Conservation (phyloP, 2,797 vertebrate species). For the Hybognathus amarus region DNA sequence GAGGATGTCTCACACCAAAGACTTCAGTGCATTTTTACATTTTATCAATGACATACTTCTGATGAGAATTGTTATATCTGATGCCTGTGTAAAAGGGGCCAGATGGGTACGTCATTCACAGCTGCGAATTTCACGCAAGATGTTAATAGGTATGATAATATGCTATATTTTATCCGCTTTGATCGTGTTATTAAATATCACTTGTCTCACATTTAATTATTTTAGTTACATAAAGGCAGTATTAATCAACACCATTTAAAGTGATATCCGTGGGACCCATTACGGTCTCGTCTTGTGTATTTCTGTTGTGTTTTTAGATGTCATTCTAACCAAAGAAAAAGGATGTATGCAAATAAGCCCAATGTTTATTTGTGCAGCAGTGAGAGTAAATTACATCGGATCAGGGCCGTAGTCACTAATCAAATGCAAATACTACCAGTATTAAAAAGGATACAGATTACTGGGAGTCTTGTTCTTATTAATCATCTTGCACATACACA, state of each 20-base stretch:
- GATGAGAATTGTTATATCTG: neutral
- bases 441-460: slow-evolving; percentile 60
- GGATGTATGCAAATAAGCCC: slow-evolving; percentile 21
- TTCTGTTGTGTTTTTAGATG: slow-evolving; percentile 34
- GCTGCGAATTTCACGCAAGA: neutral
- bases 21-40: slow-evolving; percentile 10
- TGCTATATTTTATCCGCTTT: neutral
- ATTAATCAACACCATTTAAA: slow-evolving; percentile 29
- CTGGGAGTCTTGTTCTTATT: slow-evolving; percentile 29
- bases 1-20: slow-evolving; percentile 37
- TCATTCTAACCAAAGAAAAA: slow-evolving; percentile 36
- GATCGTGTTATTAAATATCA: neutral
- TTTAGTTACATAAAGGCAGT: slow-evolving; percentile 22
- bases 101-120: slow-evolving; percentile 25
- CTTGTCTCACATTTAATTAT: slow-evolving; percentile 7
- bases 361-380: slow-evolving; percentile 10
- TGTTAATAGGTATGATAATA: neutral
- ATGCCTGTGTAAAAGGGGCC: slow-evolving; percentile 13
- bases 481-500: neutral
- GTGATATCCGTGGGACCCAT: neutral
- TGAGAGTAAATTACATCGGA: neutral
- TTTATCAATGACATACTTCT: slow-evolving; percentile 14
- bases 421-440: slow-evolving; percentile 5
- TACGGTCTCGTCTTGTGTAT: slow-evolving; percentile 17
- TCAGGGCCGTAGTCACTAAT: slow-evolving; percentile 2